phyloP scores from a whole-genome alignment of 2,797 vertebrate genomes.

The Pachyuromys duprasi region DNA sequence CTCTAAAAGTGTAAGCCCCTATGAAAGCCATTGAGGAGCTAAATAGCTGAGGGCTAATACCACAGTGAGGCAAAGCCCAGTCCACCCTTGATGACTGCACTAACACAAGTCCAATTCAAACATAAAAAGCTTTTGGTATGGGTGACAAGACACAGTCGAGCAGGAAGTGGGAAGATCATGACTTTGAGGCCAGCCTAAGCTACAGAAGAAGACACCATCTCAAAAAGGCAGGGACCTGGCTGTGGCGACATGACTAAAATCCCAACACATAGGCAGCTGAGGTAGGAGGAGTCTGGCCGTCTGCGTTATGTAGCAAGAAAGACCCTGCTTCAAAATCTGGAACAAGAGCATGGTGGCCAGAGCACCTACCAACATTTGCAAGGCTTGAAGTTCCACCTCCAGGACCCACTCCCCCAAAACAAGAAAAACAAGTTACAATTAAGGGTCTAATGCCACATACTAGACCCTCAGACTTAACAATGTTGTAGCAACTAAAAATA shows the following conservation, averaged over 20 bases:
- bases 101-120: not conserved
- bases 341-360: not conserved
- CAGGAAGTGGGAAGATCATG: not conserved
- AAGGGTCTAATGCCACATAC: not conserved
- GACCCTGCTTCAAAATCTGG: not conserved
- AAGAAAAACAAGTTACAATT: not conserved
- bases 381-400: not conserved
- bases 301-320: not conserved
- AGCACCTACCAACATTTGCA: not conserved
- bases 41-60: not conserved
- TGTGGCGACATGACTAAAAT: not conserved
- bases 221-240: not conserved
- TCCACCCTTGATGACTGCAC: not conserved
- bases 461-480: not conserved
- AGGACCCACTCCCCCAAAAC: not conserved
- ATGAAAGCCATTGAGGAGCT: not conserved
- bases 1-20: not conserved
- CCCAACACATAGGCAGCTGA: not conserved
- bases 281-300: not conserved
- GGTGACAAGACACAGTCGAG: not conserved
- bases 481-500: not conserved
- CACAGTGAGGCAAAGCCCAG: not conserved
- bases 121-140: not conserved
- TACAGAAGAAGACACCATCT: not conserved
- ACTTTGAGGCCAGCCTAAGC: not conserved